A percentile compares a stretch with the other conserved stretches of the same genome.
Conservation (phyloP, 2,113 vertebrate genomes). For the Condylura cristata region DNA sequence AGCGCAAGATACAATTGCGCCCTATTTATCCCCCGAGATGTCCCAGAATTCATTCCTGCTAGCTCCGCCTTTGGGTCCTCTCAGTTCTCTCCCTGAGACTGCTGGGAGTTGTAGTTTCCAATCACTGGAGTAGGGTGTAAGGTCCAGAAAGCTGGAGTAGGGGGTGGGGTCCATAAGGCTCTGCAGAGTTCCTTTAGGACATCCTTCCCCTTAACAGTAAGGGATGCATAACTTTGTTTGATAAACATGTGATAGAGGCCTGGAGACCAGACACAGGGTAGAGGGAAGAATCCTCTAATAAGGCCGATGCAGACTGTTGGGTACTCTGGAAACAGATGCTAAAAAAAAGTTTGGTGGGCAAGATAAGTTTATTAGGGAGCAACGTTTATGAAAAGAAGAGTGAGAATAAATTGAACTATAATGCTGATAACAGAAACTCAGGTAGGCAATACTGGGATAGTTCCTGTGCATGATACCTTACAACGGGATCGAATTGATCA, state of each 20-base stretch:
- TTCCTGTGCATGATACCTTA: neutral
- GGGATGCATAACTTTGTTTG: neutral
- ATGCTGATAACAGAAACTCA: neutral
- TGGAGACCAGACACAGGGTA: neutral
- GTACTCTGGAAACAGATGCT: neutral
- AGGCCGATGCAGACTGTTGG: neutral
- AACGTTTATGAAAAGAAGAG: neutral
- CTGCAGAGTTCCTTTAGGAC: no score
- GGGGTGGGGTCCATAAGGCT: no score
- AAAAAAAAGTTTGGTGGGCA: neutral
- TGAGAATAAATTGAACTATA: neutral
- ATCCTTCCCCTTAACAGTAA: no score
- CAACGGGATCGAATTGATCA: neutral
- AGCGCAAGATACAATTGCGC: no score
- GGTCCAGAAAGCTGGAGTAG: no score
- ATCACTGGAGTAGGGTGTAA: no score
- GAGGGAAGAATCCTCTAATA: neutral
- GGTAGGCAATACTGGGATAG: no score
- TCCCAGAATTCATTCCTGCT: no score
- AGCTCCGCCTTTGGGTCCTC: no score
- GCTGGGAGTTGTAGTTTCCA: no score
- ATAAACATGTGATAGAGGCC: neutral
- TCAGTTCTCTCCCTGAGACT: no score
- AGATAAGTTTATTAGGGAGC: neutral
- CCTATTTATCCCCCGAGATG: no score